These are phyloP conservation scores for Pachyrhynchus sulphureomaculatus DNA, from an alignment of 1,140 invertebrate genomes.

Conservation along the genomic window DNA sequence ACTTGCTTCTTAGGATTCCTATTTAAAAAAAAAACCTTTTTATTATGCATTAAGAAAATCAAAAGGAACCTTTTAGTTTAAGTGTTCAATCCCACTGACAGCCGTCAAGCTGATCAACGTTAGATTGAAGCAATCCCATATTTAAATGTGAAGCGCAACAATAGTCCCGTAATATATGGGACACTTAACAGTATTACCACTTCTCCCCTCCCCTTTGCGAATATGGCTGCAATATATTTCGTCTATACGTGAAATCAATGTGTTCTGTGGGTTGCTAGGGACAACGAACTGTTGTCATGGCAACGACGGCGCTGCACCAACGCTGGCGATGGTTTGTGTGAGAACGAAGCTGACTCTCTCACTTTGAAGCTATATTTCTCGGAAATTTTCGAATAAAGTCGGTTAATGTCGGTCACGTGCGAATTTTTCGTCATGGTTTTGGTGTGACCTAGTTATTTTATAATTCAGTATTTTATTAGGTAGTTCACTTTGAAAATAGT, in stretches of 20 bases:
- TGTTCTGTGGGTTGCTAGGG: slow-evolving; percentile 46
- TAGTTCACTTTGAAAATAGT: slow-evolving; percentile 6
- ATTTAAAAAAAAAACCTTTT: too few relatives aligned
- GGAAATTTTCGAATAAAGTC: background rate
- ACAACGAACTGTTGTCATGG: slow-evolving; percentile 38
- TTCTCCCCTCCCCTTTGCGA: slow-evolving; percentile 28
- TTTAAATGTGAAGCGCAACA: slow-evolving; percentile 46
- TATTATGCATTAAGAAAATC: too few relatives aligned
- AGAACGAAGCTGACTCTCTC: slow-evolving; percentile 9
- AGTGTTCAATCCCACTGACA: background rate
- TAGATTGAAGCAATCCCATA: slow-evolving; percentile 35
- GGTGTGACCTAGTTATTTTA: slow-evolving; percentile 23
- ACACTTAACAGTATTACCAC: slow-evolving; percentile 46
- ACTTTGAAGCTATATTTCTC: background rate
- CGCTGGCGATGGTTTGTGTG: slow-evolving; percentile 26
- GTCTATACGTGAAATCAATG: slow-evolving; percentile 54
- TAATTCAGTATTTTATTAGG: slow-evolving; percentile 20
- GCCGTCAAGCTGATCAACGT: slow-evolving; percentile 19
- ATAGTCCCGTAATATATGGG: slow-evolving; percentile 46
- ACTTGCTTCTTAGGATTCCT: too few relatives aligned
- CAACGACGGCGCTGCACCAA: slow-evolving; percentile 40
- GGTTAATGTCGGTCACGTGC: slow-evolving; percentile 18
- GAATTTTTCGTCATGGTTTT: slow-evolving; percentile 19
- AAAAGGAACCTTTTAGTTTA: background rate
- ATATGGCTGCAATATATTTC: slow-evolving; percentile 51